Evolutionary conservation across 2,888 invertebrate genomes (phyloP).

Genomic region (Phrixothrix hirtus): DNA sequence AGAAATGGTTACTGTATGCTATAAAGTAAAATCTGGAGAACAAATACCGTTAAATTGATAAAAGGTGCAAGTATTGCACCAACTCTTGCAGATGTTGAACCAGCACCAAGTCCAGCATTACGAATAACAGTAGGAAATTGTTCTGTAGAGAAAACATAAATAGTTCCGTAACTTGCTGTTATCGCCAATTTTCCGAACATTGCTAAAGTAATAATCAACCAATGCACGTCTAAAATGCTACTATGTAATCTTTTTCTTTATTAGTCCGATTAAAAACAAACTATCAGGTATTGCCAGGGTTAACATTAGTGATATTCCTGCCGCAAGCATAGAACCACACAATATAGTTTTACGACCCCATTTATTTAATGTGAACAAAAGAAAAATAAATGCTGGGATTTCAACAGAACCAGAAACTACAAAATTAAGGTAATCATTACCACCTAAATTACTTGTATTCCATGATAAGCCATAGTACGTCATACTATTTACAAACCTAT

Average conservation of each 20-base stretch:
- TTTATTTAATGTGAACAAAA: conserved; percentile 68
- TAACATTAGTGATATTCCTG: conserved; percentile 63
- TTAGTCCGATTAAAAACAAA: conserved; percentile 51
- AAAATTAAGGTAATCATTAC: conserved; percentile 74
- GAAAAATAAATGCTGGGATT: conserved; percentile 70
- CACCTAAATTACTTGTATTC: conserved; percentile 73
- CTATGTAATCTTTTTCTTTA: no score
- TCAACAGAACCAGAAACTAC: conserved; percentile 76
- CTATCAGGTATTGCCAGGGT: conserved; percentile 63
- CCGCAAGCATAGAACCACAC: conserved; percentile 69
- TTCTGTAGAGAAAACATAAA: conserved; percentile 74
- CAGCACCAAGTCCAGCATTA: conserved; percentile 66
- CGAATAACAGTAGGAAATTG: conserved; percentile 75
- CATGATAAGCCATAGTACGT: conserved; percentile 79
- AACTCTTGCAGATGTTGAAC: conserved; percentile 65
- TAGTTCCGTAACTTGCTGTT: conserved; percentile 72
- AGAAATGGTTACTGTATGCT: background rate
- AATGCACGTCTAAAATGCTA: conserved; percentile 39
- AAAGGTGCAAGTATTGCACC: conserved; percentile 67
- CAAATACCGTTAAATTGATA: conserved; percentile 63
- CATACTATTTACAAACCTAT: conserved; percentile 77
- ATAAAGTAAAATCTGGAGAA: no score
- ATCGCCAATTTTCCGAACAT: conserved; percentile 76
- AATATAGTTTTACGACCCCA: conserved; percentile 72
- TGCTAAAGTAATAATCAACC: conserved; percentile 64